Conservation (phyloP, 2,797 vertebrate genomes). For the Smutsia gigantea region DNA sequence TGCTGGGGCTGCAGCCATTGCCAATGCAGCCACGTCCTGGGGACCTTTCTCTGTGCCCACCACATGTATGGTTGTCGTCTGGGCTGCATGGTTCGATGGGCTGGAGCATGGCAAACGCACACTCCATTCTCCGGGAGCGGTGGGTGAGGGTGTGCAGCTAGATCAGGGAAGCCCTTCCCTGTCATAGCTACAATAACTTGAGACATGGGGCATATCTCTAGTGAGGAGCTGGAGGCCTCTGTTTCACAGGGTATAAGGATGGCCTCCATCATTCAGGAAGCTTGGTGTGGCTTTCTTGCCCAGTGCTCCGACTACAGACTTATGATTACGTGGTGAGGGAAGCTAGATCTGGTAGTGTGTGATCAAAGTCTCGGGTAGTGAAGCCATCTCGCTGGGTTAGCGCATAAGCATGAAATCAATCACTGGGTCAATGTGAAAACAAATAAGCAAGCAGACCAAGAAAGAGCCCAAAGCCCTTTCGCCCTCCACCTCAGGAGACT, state of each 20-base stretch:
- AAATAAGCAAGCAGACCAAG: not conserved
- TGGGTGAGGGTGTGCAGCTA: not conserved
- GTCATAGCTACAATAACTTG: not conserved
- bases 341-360: not conserved
- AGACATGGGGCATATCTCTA: not conserved
- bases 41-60: not conserved
- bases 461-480: not conserved
- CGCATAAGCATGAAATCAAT: not conserved
- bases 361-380: not conserved
- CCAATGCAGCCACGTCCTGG: not conserved
- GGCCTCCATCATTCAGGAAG: not conserved
- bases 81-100: not conserved
- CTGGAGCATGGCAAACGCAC: not conserved
- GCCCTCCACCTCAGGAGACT: not conserved
- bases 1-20: not conserved
- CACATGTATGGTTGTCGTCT: not conserved
- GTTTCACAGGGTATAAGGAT: not conserved
- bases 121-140: not conserved
- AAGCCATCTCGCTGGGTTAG: not conserved
- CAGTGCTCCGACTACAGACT: not conserved
- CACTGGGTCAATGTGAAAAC: not conserved
- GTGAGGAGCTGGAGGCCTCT: not conserved
- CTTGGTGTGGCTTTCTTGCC: slow-evolving; percentile 4
- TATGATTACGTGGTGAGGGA: not conserved
- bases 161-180: not conserved